These are phyloP conservation scores for Hypsibius dujardini DNA, from an alignment of 1,140 invertebrate genomes.

Conservation along the genomic window DNA sequence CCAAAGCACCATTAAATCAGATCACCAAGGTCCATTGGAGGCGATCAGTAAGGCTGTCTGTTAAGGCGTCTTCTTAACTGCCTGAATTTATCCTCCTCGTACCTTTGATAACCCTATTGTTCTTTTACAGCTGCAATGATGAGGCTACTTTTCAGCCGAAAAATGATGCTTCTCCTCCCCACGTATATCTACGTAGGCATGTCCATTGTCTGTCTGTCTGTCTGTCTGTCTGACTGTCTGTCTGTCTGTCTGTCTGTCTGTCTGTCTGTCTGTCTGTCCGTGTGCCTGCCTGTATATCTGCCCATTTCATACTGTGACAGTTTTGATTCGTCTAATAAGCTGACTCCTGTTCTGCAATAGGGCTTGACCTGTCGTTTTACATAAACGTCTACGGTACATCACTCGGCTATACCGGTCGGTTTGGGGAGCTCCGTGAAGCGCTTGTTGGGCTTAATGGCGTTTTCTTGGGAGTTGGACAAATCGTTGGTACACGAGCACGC, in stretches of 20 bases:
- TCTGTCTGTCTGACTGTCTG: no score
- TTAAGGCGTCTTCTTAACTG: no score
- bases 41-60: neutral
- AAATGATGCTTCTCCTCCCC: neutral
- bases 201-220: neutral
- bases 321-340: neutral
- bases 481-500: slow-evolving; percentile 45
- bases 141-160: neutral
- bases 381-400: slow-evolving; percentile 82
- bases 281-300: no score
- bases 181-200: neutral
- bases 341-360: slow-evolving; percentile 35
- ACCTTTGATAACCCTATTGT: neutral
- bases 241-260: no score
- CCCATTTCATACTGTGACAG: no score
- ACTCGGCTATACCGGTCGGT: slow-evolving; percentile 57
- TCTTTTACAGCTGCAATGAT: neutral
- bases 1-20: neutral
- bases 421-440: slow-evolving; percentile 54
- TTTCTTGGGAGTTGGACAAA: slow-evolving; percentile 77
- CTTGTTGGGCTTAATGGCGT: slow-evolving; percentile 77
- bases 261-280: no score
- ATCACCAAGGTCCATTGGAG: neutral
- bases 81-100: neutral
- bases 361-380: slow-evolving; percentile 77